phyloP scores from a whole-genome alignment of 37 sponge, comb jelly and placozoan species.

The Geodia barretti region DNA sequence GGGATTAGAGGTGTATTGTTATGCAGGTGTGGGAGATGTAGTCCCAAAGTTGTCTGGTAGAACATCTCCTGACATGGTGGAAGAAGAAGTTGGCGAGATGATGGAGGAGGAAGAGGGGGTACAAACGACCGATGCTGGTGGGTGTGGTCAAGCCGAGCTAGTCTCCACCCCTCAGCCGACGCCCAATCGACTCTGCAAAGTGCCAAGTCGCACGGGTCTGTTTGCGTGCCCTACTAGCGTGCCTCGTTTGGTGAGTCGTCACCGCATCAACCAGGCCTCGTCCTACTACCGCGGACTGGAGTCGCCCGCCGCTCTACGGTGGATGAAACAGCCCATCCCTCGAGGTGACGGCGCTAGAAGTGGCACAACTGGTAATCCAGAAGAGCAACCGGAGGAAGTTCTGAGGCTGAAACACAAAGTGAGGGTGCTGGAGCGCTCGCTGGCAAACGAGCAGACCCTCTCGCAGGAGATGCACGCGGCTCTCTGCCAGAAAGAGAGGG shows the following conservation, averaged over 20 bases:
- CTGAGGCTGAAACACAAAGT: conserved; percentile 22
- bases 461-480: conserved; percentile 24
- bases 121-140: neutral
- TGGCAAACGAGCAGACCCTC: conserved; percentile 24
- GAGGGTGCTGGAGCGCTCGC: conserved; percentile 23
- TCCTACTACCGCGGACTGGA: conserved; percentile 34
- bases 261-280: neutral
- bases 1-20: too few relatives aligned
- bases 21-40: neutral
- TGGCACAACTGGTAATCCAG: too few relatives aligned
- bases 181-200: neutral
- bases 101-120: neutral
- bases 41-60: neutral
- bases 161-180: neutral
- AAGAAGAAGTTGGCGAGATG: neutral
- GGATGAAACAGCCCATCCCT: too few relatives aligned
- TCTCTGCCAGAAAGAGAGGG: conserved; percentile 19
- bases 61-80: neutral
- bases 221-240: neutral
- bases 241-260: neutral
- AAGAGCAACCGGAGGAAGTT: conserved; percentile 21
- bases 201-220: neutral
- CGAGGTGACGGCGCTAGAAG: too few relatives aligned
- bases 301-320: conserved; percentile 44
- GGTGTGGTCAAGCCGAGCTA: neutral